These are phyloP conservation scores for Myotis pilosus DNA, from an alignment of 2,797 vertebrate species.

Conservation along the genomic window DNA sequence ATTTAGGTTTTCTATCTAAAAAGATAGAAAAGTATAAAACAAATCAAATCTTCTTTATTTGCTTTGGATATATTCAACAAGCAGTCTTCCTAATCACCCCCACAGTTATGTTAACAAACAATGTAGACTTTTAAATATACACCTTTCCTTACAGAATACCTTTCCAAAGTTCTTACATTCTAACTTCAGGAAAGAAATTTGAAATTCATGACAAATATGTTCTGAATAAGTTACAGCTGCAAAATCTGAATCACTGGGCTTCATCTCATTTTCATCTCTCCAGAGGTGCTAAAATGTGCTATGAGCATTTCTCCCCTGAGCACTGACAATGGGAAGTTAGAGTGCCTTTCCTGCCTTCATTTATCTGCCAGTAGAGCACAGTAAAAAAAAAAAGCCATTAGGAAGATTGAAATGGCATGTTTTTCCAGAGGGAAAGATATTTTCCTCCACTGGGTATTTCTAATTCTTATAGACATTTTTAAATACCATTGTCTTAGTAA, in stretches of 20 bases:
- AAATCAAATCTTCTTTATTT: not conserved
- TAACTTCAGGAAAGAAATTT: slow-evolving; percentile 5
- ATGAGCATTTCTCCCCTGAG: slow-evolving; percentile 30
- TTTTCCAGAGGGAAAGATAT: slow-evolving; percentile 48
- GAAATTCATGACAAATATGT: not conserved
- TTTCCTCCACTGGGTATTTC: not conserved
- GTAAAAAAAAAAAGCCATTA: slow-evolving; percentile 25
- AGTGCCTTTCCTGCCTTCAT: not conserved
- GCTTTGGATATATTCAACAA: not conserved
- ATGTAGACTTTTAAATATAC: not conserved
- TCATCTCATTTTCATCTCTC: slow-evolving; percentile 7
- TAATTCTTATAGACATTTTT: slow-evolving; percentile 25
- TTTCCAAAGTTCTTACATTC: not conserved
- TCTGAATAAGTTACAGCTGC: not conserved
- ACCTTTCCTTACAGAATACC: not conserved
- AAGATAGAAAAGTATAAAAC: slow-evolving; percentile 28
- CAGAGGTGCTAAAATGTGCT: not conserved
- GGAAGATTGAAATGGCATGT: slow-evolving; percentile 30
- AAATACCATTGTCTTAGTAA: not conserved
- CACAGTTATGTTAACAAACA: not conserved
- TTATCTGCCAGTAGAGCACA: not conserved
- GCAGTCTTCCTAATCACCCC: not conserved
- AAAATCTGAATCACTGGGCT: not conserved
- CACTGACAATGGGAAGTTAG: not conserved
- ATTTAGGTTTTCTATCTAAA: not conserved